Evolutionary conservation across 2,113 vertebrate genomes (phyloP).

Genomic region (Tauraco erythrolophus): DNA sequence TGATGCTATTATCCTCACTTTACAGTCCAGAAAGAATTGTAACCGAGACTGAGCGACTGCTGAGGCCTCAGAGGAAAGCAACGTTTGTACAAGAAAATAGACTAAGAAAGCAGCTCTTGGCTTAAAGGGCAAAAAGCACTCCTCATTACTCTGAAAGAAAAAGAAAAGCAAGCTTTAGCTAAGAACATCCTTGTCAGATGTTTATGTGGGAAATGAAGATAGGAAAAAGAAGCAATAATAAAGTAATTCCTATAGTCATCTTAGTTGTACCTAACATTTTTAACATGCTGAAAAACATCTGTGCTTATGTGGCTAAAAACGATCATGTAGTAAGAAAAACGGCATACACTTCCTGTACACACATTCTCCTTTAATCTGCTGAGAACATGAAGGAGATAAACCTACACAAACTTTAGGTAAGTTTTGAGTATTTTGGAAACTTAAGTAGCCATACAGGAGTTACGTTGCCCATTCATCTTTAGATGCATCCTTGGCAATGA

Average conservation of each 20-base stretch:
- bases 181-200: background rate
- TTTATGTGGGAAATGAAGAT: background rate
- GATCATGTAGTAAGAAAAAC: rapidly evolving
- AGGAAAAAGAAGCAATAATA: background rate
- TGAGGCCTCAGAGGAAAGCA: background rate
- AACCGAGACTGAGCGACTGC: background rate
- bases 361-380: background rate
- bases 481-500: background rate
- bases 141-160: background rate
- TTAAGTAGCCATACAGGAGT: background rate
- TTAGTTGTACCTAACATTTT: background rate
- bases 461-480: background rate
- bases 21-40: background rate
- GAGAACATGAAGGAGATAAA: background rate
- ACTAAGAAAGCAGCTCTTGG: background rate
- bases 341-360: background rate
- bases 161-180: background rate
- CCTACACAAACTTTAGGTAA: background rate
- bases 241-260: background rate
- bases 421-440: background rate
- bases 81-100: constrained; percentile 32
- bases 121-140: background rate
- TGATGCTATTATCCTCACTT: background rate
- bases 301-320: background rate
- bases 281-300: background rate